These are phyloP conservation scores for fruit fly (Drosophila melanogaster) DNA, from an alignment of 1,140 invertebrate species.

Conservation along the genomic window Release_6_plus_ISO1_MT NC_004354.4:6145501-6146000, in stretches of 20 bases:
- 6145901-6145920: slow-evolving; percentile 74
- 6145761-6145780: background rate
- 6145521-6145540: slow-evolving; percentile 51
- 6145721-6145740: slow-evolving; percentile 45
- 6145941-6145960: slow-evolving; percentile 44
- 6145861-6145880: slow-evolving; percentile 7
- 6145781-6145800: slow-evolving; percentile 35
- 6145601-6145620: slow-evolving; percentile 15
- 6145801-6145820: slow-evolving; percentile 73
- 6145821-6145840: slow-evolving; percentile 65
- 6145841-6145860: slow-evolving; percentile 38
- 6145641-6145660: background rate
- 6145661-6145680: slow-evolving; percentile 1
- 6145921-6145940: slow-evolving; percentile 79
- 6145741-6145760: slow-evolving; percentile 13
- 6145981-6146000: slow-evolving; percentile 29
- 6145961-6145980: slow-evolving; percentile 32
- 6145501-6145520: background rate
- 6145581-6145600: slow-evolving; percentile 12
- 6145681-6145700: slow-evolving; percentile 54
- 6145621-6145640: background rate
- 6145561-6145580: slow-evolving; percentile 38
- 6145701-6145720: slow-evolving; percentile 9
- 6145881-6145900: slow-evolving; percentile 39
- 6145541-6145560: slow-evolving; percentile 65